phyloP scores from a whole-genome alignment of 1,140 invertebrate species.

The Calycopis cecrops region DNA sequence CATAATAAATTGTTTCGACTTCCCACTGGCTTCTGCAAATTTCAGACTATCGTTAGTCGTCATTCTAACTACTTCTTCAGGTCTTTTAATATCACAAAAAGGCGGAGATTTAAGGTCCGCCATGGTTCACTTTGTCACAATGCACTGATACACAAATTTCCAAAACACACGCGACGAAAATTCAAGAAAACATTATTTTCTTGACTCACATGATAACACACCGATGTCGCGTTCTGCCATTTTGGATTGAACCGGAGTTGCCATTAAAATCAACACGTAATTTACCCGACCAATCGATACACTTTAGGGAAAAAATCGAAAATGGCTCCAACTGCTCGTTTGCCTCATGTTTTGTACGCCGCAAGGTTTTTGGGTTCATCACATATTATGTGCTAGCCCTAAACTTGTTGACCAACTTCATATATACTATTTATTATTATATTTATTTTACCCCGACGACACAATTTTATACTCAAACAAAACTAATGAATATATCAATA shows the following conservation, averaged over 20 bases:
- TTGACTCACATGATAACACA: slow-evolving; percentile 73
- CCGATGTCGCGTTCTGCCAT: slow-evolving; percentile 73
- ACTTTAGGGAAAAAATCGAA: slow-evolving; percentile 13
- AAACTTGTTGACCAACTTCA: too few relatives aligned
- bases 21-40: too few relatives aligned
- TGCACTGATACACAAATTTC: slow-evolving; percentile 67
- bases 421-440: too few relatives aligned
- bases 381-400: too few relatives aligned
- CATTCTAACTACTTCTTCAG: slow-evolving; percentile 92
- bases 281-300: slow-evolving; percentile 37
- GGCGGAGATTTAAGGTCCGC: slow-evolving; percentile 87
- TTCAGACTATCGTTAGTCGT: slow-evolving; percentile 93
- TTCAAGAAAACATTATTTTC: slow-evolving; percentile 73
- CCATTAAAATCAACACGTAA: slow-evolving; percentile 25
- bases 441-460: too few relatives aligned
- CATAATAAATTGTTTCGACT: too few relatives aligned
- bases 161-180: slow-evolving; percentile 58
- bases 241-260: slow-evolving; percentile 59
- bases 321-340: too few relatives aligned
- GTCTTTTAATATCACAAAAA: slow-evolving; percentile 89
- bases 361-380: too few relatives aligned
- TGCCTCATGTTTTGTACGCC: too few relatives aligned
- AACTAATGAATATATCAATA: too few relatives aligned
- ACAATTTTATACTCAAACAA: too few relatives aligned
- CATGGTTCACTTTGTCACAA: slow-evolving; percentile 76